Base-by-base conservation (phyloP, 2,797 vertebrate species). In the Gymnothorax reevesii region DNA sequence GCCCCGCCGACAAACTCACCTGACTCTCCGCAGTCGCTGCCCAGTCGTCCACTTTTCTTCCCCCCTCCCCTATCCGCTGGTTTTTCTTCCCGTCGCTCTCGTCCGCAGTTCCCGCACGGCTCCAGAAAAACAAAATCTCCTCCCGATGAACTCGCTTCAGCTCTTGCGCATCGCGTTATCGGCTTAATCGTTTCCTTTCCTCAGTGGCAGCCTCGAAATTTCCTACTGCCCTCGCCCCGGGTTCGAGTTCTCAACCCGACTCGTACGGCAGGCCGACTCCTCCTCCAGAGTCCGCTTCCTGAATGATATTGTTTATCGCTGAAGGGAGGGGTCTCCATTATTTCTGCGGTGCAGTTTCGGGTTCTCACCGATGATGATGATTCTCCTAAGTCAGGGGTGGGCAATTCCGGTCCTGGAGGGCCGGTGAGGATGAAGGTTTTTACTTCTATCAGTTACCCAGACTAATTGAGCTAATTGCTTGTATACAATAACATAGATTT, bases 1-100 rank as follows among this genome's bases (percentile, higher is more conserved):
- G 33, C 33, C 91, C 92, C 92, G 57, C 88, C 87, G 90, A 86
- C 88, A 73, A 33, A 94, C 95, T 93, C 94, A 96, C 96, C 95
- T 96, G 95, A 91, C 90, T 92, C 88, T 55, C 93, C 89, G 88
- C 89, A 92, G 92, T 80, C 25, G 71, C 89, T 64, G 87, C 92
- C 90, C 85, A 87, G 88, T 83, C 90, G 88, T 91, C 89, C 93
- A 89, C 92, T 88, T 75, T 22, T 60, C 91, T 91, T 89, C n/a
- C 85, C 86, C 85, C n/a, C 85, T 85, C 85, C 89, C 84, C 87
- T 86, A 84, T 88, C 69, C 15, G 85, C 84, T 83, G 86, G 80
- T 69, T 71, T 85, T 83, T 84, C 55, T 87, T n/a, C 69, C 54
- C 52, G 89, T 71, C 7, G 7, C 79, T n/a, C 86, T 33, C 79